A percentile compares a stretch with the other conserved stretches of the same genome.
phyloP scores from a whole-genome alignment of 2,113 vertebrate species.

The Felis chaus region DNA sequence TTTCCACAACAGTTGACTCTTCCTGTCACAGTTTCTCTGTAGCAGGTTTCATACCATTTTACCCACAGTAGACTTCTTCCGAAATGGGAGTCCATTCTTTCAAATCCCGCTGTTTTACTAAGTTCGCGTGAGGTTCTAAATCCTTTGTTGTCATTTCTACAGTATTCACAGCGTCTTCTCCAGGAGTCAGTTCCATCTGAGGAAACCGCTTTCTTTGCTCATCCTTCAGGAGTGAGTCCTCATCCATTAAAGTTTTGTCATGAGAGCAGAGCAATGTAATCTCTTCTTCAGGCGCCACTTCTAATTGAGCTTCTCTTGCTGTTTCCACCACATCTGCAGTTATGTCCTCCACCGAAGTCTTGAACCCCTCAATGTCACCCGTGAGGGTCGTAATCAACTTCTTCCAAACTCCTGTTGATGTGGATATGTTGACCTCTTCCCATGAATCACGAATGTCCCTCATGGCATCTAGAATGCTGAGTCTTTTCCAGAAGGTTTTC shows the following conservation, averaged over 20 bases:
- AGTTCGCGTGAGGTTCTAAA: not conserved
- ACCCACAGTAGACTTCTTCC: not conserved
- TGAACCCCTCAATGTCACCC: no score
- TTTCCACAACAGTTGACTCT: not conserved
- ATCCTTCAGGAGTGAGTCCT: not conserved
- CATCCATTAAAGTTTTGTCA: not conserved
- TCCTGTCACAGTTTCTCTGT: not conserved
- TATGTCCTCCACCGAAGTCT: no score
- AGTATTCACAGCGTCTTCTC: not conserved
- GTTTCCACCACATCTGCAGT: not conserved
- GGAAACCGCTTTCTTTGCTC: not conserved
- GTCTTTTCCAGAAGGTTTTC: not conserved
- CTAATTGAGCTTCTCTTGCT: not conserved
- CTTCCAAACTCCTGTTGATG: not conserved
- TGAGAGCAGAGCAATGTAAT: accelerated
- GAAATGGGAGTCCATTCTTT: not conserved
- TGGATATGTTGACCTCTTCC: not conserved
- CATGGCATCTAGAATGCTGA: not conserved
- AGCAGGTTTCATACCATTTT: not conserved
- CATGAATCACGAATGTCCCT: not conserved
- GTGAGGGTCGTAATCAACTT: not conserved
- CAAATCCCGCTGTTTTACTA: not conserved
- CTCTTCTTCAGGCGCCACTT: not conserved
- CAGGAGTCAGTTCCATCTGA: not conserved
- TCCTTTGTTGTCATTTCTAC: not conserved